Evolutionary conservation across 2,888 invertebrate genomes (phyloP), one percentile per base, ranked within the genome.

Genomic region (Agrochola lychnidis): DNA sequence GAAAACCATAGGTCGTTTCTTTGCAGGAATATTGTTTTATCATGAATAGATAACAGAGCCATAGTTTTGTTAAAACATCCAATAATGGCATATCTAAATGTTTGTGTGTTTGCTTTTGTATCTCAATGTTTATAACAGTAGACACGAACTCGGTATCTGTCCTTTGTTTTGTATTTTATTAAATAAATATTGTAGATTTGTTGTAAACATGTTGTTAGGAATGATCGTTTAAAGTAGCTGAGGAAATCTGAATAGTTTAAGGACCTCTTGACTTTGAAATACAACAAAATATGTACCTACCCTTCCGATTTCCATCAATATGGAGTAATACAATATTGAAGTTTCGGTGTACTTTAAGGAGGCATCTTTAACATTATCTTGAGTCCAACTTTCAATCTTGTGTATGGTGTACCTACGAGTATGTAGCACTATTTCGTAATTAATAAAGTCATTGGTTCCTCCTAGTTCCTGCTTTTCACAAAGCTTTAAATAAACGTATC

Each of bases 61-160:
- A 85, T 83, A 75, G 74, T 87, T 88, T 82, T 85, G 83, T 84
- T 83, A 74, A 82, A 74, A 76, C 81, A 85, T 82, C 81, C 74
- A 85, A 73, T 81, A 76, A 70, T 57, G 36, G 40, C 70, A 22
- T 76, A 76, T 63, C 80, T 76, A 72, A 80, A 82, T 78, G 75
- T 81, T 66, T 73, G 69, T 76, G 9, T 83, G 48, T 83, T 83
- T 86, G 59, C 77, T 76, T 81, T 81, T 84, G 84, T 75, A 70
- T 83, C 67, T 70, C 75, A 76, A 71, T 81, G 79, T 86, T 87
- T 87, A 83, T 86, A 78, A 73, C 12, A 81, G 48, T 2, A 79
- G 73, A 70, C 85, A 85, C 87, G 85, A 78, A 71, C 69, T 53
- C 42, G 22, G 14, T 79, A 87, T 82, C 78, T 68, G 69, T 69